These are phyloP conservation scores for Trilocha varians DNA, from an alignment of 2,888 invertebrate genomes.

Conservation along the genomic window DNA sequence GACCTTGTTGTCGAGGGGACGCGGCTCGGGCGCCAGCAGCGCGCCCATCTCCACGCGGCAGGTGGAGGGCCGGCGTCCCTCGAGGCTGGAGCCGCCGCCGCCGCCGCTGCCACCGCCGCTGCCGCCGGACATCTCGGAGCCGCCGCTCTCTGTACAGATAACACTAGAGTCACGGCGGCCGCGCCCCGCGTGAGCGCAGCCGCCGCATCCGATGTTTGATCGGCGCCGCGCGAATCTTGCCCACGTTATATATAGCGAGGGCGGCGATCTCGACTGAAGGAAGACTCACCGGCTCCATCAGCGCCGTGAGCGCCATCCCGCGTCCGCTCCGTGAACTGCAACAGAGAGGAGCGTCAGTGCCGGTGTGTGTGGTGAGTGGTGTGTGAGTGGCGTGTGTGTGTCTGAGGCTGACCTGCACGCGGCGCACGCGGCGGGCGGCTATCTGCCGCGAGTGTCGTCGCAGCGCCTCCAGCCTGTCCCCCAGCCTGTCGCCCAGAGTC, in stretches of 20 bases:
- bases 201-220: constrained; percentile 23
- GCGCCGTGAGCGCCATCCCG: constrained; percentile 56
- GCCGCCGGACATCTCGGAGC: constrained; percentile 57
- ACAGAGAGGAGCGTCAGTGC: constrained; percentile 27
- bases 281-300: constrained; percentile 56
- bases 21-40: constrained; percentile 77
- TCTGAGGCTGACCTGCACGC: constrained; percentile 80
- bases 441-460: constrained; percentile 89
- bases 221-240: constrained; percentile 25
- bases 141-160: constrained; percentile 53
- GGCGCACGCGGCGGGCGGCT: constrained; percentile 84
- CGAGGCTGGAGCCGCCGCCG: constrained; percentile 34
- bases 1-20: constrained; percentile 81
- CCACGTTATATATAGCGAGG: constrained; percentile 41
- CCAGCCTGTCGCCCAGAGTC: too few relatives aligned
- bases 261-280: constrained; percentile 20
- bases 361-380: neutral
- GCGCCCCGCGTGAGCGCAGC: constrained; percentile 33
- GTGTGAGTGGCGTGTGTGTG: neutral
- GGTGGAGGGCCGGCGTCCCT: constrained; percentile 55
- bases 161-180: constrained; percentile 23
- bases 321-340: constrained; percentile 64
- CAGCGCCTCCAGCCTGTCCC: constrained; percentile 79
- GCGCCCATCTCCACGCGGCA: constrained; percentile 76
- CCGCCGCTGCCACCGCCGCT: constrained; percentile 56